phyloP scores from a whole-genome alignment of 2,113 vertebrate genomes.

The Barbus barbus region DNA sequence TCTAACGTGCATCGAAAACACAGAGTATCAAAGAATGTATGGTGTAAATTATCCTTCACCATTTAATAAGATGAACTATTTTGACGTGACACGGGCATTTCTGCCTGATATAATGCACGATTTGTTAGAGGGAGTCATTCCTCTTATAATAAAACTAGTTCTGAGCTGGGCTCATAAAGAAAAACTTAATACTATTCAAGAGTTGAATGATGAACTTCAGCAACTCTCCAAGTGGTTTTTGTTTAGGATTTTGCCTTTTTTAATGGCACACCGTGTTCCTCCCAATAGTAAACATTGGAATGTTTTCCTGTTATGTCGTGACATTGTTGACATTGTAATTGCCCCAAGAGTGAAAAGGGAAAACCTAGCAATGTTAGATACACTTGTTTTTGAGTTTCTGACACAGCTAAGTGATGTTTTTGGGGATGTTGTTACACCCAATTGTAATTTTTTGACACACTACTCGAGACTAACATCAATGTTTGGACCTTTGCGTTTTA shows the following conservation, averaged over 20 bases:
- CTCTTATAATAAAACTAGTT: conserved; percentile 4
- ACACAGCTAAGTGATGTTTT: too few species aligned
- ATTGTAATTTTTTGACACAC: too few species aligned
- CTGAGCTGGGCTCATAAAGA: conserved; percentile 3
- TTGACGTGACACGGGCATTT: background rate
- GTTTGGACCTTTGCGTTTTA: too few species aligned
- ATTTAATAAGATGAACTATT: background rate
- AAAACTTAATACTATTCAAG: background rate
- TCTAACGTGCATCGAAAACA: background rate
- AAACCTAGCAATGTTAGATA: too few species aligned
- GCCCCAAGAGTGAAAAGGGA: too few species aligned
- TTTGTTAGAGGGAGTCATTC: conserved; percentile 3
- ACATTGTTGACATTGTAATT: too few species aligned
- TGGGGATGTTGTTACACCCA: too few species aligned
- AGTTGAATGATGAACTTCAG: background rate
- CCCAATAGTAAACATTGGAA: background rate
- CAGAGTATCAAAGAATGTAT: background rate
- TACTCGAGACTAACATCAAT: too few species aligned
- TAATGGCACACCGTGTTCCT: background rate
- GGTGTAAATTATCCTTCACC: background rate
- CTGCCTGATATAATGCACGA: too few species aligned
- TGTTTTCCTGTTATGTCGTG: too few species aligned
- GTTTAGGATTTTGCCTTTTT: too few species aligned
- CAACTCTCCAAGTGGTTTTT: background rate
- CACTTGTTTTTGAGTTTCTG: too few species aligned